Evolutionary conservation across 2,113 vertebrate species (phyloP), one percentile per base, ranked within the genome.

Genomic region (Eulemur macaco): DNA sequence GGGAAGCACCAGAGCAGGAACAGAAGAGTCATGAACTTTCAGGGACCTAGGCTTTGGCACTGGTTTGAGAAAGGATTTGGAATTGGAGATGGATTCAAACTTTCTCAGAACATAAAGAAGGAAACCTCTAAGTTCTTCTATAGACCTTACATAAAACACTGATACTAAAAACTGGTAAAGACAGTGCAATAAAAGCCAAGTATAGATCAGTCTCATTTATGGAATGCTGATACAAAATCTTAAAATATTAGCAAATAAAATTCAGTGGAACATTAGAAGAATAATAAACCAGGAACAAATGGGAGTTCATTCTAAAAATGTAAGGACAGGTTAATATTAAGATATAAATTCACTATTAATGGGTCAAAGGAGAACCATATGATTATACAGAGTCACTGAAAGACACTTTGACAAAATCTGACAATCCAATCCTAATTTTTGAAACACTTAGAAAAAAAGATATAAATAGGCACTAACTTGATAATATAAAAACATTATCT

Each of bases 241-340:
- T 84, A 50, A 52, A 91, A 66, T 83, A 47, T 25, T 34, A 94
- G 69, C 85, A 74, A 68, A 85, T 17, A 68, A 71, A 92, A 93
- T 83, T 56, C n/a, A 23, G 23, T 17, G 34, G 42, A 18, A 60
- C 45, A 20, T 52, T 80, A 81, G 92, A 66, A 74, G 8, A 82
- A n/a, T 52, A 68, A 93, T 58, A 37, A 86, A 80, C 37, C 10
- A 81, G 17, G 37, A 82, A 52, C 29, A 45, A 90, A 74, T 17
- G 10, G 18, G 37, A 39, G 6, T 50, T 69, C 50, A 76, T 76
- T 10, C 66, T 42, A 0, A 17, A 95, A 73, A 74, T 31, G 42
- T 91, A 83, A 76, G 37, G 31, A 58, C n/a, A 29, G 89, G 45
- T 86, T 54, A 73, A 47, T 39, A 83, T n/a, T 87, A 77, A 18